phyloP scores from a whole-genome alignment of 2,888 invertebrate genomes.

The Lymantria monacha region DNA sequence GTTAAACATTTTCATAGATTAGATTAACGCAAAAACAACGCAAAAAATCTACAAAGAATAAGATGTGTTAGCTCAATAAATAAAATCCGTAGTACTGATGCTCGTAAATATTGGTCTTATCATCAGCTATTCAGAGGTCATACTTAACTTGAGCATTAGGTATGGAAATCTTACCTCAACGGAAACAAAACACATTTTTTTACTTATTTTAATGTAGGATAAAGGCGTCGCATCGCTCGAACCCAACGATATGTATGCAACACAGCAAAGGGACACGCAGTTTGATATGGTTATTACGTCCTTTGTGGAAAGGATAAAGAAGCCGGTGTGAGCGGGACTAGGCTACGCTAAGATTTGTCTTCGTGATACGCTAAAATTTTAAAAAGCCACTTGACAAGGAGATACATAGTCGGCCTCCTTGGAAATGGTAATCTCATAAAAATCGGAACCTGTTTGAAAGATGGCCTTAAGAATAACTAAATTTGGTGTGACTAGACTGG shows the following conservation, averaged over 20 bases:
- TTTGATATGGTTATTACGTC: slow-evolving; percentile 82
- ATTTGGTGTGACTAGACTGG: slow-evolving; percentile 65
- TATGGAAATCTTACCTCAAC: slow-evolving; percentile 60
- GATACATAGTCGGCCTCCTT: slow-evolving; percentile 59
- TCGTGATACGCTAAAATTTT: slow-evolving; percentile 76
- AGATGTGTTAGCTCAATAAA: not conserved
- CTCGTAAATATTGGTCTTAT: slow-evolving; percentile 15
- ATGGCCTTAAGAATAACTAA: slow-evolving; percentile 51
- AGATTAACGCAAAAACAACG: slow-evolving; percentile 30
- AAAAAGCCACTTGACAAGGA: slow-evolving; percentile 49
- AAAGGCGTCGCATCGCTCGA: slow-evolving; percentile 50
- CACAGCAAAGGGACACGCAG: slow-evolving; percentile 75
- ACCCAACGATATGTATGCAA: slow-evolving; percentile 73
- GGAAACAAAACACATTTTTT: slow-evolving; percentile 78
- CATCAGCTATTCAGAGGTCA: slow-evolving; percentile 54
- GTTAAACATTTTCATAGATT: slow-evolving; percentile 20
- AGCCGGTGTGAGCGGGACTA: slow-evolving; percentile 60
- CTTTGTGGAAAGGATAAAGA: slow-evolving; percentile 74
- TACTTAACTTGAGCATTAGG: slow-evolving; percentile 59
- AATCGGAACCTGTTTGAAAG: slow-evolving; percentile 61
- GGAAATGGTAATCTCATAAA: slow-evolving; percentile 66
- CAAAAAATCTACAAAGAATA: slow-evolving; percentile 17
- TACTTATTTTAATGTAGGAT: slow-evolving; percentile 63
- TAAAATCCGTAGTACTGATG: no score
- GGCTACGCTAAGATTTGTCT: slow-evolving; percentile 70